phyloP scores from a whole-genome alignment of 2,797 vertebrate genomes.

The Choloepus didactylus region DNA sequence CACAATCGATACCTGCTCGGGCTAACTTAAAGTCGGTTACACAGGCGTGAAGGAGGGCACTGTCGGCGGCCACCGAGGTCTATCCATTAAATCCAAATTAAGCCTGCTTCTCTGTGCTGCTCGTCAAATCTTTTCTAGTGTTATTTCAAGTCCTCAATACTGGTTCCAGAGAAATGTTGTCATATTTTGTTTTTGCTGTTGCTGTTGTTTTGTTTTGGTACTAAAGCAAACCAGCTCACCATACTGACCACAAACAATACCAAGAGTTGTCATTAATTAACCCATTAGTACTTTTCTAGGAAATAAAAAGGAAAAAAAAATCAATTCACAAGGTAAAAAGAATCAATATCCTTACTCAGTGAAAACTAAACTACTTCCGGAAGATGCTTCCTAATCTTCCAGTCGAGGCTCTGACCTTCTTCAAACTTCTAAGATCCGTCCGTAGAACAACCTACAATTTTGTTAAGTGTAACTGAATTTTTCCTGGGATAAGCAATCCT shows the following conservation, averaged over 20 bases:
- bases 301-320: slow-evolving; percentile 65
- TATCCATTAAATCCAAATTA: slow-evolving; percentile 80
- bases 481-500: slow-evolving; percentile 71
- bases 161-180: slow-evolving; percentile 55
- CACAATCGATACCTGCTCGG: slow-evolving; percentile 94
- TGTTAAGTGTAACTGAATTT: slow-evolving; percentile 49
- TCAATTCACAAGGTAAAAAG: slow-evolving; percentile 70
- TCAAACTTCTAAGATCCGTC: slow-evolving; percentile 66
- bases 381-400: slow-evolving; percentile 66
- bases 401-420: slow-evolving; percentile 68
- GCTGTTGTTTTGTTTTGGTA: background rate
- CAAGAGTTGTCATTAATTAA: slow-evolving; percentile 37
- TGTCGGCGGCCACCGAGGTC: slow-evolving; percentile 89
- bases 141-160: slow-evolving; percentile 33
- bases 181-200: background rate
- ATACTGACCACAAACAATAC: background rate
- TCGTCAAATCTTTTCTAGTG: slow-evolving; percentile 60
- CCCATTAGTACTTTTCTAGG: slow-evolving; percentile 67
- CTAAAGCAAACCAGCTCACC: slow-evolving; percentile 57
- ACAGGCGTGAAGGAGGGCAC: slow-evolving; percentile 81
- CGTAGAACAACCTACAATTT: slow-evolving; percentile 67
- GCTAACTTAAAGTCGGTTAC: slow-evolving; percentile 90
- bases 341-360: slow-evolving; percentile 69
- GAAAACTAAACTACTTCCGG: slow-evolving; percentile 76
- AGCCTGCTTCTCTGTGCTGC: slow-evolving; percentile 43